Evolutionary conservation across 2,113 vertebrate genomes (phyloP).

Genomic region (Dipodomys merriami): DNA sequence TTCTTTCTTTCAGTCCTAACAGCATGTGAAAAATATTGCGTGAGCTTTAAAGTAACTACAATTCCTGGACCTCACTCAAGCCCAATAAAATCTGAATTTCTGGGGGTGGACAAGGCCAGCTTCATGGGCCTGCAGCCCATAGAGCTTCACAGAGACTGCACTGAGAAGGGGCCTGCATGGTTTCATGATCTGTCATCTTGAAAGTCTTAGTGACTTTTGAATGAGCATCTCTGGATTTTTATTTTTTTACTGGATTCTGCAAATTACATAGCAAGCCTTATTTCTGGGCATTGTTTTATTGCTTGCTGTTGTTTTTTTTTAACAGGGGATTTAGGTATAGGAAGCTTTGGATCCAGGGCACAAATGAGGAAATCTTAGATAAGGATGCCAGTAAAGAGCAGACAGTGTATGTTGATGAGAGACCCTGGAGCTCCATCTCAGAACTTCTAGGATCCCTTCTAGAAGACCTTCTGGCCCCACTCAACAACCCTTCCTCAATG

Average conservation of each 20-base stretch:
- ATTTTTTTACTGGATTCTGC: background rate
- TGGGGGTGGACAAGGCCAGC: background rate
- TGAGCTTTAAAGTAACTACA: slow-evolving; percentile 44
- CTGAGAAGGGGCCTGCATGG: background rate
- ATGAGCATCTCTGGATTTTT: background rate
- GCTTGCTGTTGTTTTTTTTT: background rate
- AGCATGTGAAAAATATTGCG: slow-evolving; percentile 42
- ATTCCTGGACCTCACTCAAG: background rate
- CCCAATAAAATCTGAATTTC: slow-evolving; percentile 36
- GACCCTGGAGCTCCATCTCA: background rate
- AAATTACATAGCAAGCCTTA: slow-evolving; percentile 26
- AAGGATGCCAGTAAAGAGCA: slow-evolving; percentile 26
- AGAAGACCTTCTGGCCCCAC: background rate
- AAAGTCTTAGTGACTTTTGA: slow-evolving; percentile 44
- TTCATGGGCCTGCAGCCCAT: background rate
- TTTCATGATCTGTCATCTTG: background rate
- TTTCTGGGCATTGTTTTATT: slow-evolving; percentile 9
- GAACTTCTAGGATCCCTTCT: background rate
- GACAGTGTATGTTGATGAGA: background rate
- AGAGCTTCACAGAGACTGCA: background rate
- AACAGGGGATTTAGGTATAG: slow-evolving; percentile 31
- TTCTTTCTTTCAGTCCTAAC: background rate
- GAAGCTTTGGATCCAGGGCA: background rate
- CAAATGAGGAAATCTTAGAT: slow-evolving; percentile 39
- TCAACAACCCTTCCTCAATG: background rate